Base-by-base conservation (phyloP, 1,140 invertebrate species). In the Megalonaias nervosa region DNA sequence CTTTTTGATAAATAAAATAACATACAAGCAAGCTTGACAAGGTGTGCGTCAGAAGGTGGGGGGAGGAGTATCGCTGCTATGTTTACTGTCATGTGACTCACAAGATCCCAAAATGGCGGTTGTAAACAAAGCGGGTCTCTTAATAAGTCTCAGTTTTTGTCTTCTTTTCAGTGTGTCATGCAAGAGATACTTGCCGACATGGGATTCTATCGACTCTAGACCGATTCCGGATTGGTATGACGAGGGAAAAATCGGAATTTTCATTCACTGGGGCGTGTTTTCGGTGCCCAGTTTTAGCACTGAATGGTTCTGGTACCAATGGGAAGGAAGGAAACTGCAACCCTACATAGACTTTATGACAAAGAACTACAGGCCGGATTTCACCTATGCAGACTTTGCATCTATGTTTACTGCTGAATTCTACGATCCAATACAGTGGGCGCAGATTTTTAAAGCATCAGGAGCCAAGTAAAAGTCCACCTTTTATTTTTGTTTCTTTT, bases 251-350 rank as follows among this genome's bases (percentile, higher is more conserved):
- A 81, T 91, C 59, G 90, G 90, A 14, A 91, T 91, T 66, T 91
- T 91, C 79, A 74, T 91, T 14, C 90, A 91, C 75, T 91, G 89
- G 89, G 89, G 89, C 16, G 85, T 90, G 13, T 90, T 89, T 76
- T 87, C 88, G 31, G 89, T 90, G 14, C 89, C 89, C 12, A 81
- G 80, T 59, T 89, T 86, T 71, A 23, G 79, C 59, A 81, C 74
- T 82, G 80, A 89, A 84, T 75, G 79, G 64, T 79, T 84, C 23
- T 91, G 89, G 89, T 57, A 72, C 26, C 14, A 79, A 2, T 91
- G 90, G 90, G 64, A 78, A 57, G 60, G 15, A 15, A 31, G 58
- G 14, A 82, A 83, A 15, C 57, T 68, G n/a, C 26, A 31, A 17
- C 48, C 48, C 26, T 59, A 62, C 19, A 62, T 82, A 15, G 68